Evolutionary conservation across 1,140 invertebrate species (phyloP).

Genomic region (Nilaparvata lugens): DNA sequence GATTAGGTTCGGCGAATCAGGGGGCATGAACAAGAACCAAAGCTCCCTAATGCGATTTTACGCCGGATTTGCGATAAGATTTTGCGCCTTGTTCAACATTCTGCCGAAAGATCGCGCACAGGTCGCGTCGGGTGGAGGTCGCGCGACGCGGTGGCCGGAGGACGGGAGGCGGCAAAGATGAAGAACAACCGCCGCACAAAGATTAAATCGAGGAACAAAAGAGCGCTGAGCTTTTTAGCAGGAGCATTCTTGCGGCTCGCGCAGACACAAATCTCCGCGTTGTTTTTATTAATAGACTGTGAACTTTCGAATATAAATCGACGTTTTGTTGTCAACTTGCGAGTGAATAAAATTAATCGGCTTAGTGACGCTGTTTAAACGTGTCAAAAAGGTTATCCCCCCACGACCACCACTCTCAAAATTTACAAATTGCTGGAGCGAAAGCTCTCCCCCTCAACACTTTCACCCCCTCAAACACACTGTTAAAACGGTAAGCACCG

Average conservation of each 20-base stretch:
- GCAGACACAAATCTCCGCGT: no score
- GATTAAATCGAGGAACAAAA: no score
- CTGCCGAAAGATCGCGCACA: conserved; percentile 8
- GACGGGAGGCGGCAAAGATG: no score
- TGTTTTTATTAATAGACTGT: background rate
- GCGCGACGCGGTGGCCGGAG: no score
- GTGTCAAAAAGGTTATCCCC: conserved; percentile 1
- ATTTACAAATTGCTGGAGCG: no score
- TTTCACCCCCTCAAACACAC: no score
- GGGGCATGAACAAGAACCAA: conserved; percentile 20
- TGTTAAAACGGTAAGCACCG: no score
- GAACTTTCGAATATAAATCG: conserved; percentile 2
- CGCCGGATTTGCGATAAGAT: conserved; percentile 21
- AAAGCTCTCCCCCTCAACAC: no score
- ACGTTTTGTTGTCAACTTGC: conserved; percentile 1
- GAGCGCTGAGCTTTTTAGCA: no score
- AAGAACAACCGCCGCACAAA: no score
- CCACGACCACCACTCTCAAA: background rate
- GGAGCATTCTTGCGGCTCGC: no score
- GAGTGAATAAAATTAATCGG: background rate
- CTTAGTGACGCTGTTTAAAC: background rate
- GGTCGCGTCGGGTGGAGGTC: no score
- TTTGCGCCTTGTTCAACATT: conserved; percentile 16
- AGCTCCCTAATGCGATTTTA: conserved; percentile 21
- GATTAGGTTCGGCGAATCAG: conserved; percentile 16